Evolutionary conservation across 2,888 invertebrate genomes (phyloP).

Genomic region (Embidobia sp.): DNA sequence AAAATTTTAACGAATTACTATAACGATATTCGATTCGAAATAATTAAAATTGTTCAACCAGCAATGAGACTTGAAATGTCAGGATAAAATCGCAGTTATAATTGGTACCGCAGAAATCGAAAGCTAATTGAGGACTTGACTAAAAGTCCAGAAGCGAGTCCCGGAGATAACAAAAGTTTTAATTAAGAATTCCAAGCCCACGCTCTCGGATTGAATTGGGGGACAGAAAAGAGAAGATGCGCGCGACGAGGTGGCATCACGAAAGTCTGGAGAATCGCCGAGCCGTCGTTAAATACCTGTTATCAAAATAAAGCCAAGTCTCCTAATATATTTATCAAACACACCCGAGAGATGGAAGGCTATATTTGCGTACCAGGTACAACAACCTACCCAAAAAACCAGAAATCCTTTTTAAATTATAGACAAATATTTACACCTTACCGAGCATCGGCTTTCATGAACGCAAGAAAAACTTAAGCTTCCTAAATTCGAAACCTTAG

Average conservation of each 20-base stretch:
- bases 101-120: constrained; percentile 44
- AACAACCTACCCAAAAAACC: constrained; percentile 66
- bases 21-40: too few relatives aligned
- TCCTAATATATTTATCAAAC: constrained; percentile 79
- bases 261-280: constrained; percentile 63
- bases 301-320: constrained; percentile 74
- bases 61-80: neutral
- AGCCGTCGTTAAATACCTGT: constrained; percentile 73
- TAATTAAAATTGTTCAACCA: constrained; percentile 3
- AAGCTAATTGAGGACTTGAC: constrained; percentile 42
- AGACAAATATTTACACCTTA: constrained; percentile 79
- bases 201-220: too few relatives aligned
- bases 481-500: too few relatives aligned
- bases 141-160: constrained; percentile 58
- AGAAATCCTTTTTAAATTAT: too few relatives aligned
- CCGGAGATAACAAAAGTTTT: constrained; percentile 59
- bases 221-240: constrained; percentile 31
- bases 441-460: too few relatives aligned
- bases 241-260: too few relatives aligned
- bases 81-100: constrained; percentile 43
- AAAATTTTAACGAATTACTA: too few relatives aligned
- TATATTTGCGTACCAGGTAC: constrained; percentile 64
- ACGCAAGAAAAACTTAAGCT: too few relatives aligned
- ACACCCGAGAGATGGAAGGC: constrained; percentile 67
- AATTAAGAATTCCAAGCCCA: constrained; percentile 61